A percentile compares a stretch with the other conserved stretches of the same genome.
Conservation (phyloP, 2,888 invertebrate genomes). For the Nymphalis c-album region DNA sequence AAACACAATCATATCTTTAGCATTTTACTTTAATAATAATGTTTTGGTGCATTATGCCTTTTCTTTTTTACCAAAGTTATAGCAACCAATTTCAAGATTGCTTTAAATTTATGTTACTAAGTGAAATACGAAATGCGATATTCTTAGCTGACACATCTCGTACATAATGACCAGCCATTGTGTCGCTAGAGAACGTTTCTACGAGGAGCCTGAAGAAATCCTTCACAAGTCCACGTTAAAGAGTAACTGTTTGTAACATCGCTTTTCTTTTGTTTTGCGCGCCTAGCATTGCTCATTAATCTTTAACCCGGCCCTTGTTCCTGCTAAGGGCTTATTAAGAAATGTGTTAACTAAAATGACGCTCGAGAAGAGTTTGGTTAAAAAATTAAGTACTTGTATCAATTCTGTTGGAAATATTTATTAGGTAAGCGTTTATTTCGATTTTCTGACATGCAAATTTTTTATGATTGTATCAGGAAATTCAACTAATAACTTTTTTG, state of each 20-base stretch:
- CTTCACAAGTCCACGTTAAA: constrained; percentile 11
- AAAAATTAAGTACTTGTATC: neutral
- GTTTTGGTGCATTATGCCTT: too few species aligned
- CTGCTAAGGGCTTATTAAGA: constrained; percentile 18
- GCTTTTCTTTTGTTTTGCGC: constrained; percentile 22
- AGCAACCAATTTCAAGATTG: neutral
- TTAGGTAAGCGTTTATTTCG: too few species aligned
- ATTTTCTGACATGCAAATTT: too few species aligned
- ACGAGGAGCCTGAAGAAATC: constrained; percentile 1
- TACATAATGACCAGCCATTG: constrained; percentile 6
- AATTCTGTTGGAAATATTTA: too few species aligned
- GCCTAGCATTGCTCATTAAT: constrained; percentile 16
- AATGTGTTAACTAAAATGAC: constrained; percentile 4
- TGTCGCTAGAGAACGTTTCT: constrained; percentile 1
- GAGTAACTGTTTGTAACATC: constrained; percentile 13
- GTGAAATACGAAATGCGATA: neutral
- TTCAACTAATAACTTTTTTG: too few species aligned
- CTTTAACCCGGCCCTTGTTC: constrained; percentile 17
- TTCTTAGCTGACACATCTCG: constrained; percentile 11
- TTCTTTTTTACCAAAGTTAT: too few species aligned
- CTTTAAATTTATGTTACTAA: neutral
- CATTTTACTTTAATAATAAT: too few species aligned
- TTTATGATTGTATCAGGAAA: too few species aligned
- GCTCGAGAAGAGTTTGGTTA: neutral
- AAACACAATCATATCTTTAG: too few species aligned